Evolutionary conservation across 1,140 invertebrate species (phyloP), one percentile per base, ranked within the genome.

Genomic region (Heliconius melpomene): DNA sequence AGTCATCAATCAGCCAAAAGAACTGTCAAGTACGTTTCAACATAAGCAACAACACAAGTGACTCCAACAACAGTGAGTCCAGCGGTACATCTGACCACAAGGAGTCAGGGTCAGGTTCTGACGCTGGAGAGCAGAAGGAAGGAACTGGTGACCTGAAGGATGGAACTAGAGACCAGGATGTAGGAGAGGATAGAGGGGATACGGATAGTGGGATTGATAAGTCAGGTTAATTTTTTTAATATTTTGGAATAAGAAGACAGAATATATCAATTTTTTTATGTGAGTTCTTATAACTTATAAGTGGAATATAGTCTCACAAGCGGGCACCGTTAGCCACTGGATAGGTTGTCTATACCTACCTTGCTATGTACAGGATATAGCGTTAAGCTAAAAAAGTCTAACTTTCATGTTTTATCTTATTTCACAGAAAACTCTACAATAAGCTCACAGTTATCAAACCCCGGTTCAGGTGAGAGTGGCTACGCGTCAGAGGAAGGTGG

Each of bases 31-130:
- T 93, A 3, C 87, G 90, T 1, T 94, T 94, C 76, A 86, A 90
- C 79, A 75, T 91, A 3, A 86, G 83, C 81, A 81, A 74, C 78
- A 88, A 83, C 72, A 83, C 89, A 0, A 88, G 84, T 2, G 91
- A 89, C 82, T 93, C 92, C 26, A 91, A 85, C 84, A 89, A 87
- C 79, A 93, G 91, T 72, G 91, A 92, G 60, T 79, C 79, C 11
- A 91, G 90, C 79, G 81, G 80, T 18, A 1, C 87, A 87, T 54
- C 81, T 36, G 81, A 84, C 29, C 75, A 82, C 32, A 84, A 83
- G 32, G 85, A 85, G 11, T 78, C 66, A 29, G 78, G 52, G 7
- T 66, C 70, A n/a, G 54, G 54, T 0, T 57, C 54, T 5, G 66
- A 74, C 8, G 75, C 57, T 1, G 71, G 57, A 60, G 72, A 83